Evolutionary conservation across 2,113 vertebrate genomes (phyloP), one percentile per base, ranked within the genome.

Genomic region (pig (Sus scrofa)): DNA sequence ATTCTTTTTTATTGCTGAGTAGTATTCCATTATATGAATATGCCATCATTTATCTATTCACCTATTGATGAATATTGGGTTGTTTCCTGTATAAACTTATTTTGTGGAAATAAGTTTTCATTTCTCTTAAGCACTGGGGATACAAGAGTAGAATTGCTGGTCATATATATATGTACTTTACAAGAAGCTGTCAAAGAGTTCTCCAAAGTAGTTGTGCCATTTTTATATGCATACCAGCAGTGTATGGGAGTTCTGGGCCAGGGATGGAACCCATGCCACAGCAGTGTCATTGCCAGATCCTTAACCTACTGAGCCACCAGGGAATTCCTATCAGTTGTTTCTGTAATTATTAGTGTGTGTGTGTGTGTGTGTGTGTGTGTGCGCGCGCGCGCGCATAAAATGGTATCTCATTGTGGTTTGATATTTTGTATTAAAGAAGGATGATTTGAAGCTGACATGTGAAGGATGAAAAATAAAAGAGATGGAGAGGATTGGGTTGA

Each of bases 111-210:
- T 56, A 79, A 56, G 52, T 56, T 89, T 91, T 82, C 19, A 81
- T 75, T 74, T 75, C n/a, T 91, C 54, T 81, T 54, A 63, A 67
- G 13, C 58, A n/a, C 26, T 67, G n/a, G 13, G 16, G 27, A 97
- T 54, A 92, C 5, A 74, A 60, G 50, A 91, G 11, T 67, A 67
- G 84, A 92, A 74, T 52, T 94, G 20, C 52, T 81, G n/a, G 70
- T 74, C 37, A 81, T 68, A 70, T 71, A 67, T 52, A n/a, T 34
- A 14, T 54, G 54, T 89, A 68, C n/a, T 78, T 78, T 70, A 70
- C n/a, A 20, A 74, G 63, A 82, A 89, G 81, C 44, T 86, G 15
- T n/a, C 60, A 82, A 83, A 92, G n/a, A 37, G 52, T 67, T 90
- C n/a, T 67, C n/a, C 75, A 68, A 87, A 71, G 37, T 65, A 77